Evolutionary conservation across 1,140 invertebrate genomes (phyloP).

Genomic region (Laupala kohalensis): DNA sequence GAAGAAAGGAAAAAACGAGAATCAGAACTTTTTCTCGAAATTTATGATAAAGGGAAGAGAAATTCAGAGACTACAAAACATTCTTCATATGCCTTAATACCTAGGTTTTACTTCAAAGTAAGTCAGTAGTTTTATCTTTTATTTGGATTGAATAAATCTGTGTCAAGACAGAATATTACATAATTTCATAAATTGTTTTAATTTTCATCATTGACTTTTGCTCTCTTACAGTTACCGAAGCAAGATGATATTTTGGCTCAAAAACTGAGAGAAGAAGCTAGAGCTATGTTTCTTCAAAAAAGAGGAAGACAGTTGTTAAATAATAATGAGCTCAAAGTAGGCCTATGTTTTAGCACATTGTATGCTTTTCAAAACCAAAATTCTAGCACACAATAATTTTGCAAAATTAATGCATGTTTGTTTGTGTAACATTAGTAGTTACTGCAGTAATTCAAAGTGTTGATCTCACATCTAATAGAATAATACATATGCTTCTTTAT

Average conservation of each 20-base stretch:
- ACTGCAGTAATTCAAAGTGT: neutral
- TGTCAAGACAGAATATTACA: neutral
- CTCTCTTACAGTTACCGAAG: constrained; percentile 21
- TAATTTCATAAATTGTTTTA: neutral
- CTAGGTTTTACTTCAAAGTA: neutral
- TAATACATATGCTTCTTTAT: neutral
- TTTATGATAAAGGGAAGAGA: neutral
- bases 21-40: neutral
- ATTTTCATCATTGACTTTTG: neutral
- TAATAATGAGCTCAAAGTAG: constrained; percentile 70
- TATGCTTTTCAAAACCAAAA: neutral
- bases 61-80: neutral
- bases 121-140: neutral
- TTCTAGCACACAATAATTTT: neutral
- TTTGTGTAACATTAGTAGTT: neutral
- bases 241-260: constrained; percentile 61
- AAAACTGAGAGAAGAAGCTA: constrained; percentile 74
- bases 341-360: neutral
- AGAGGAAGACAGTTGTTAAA: constrained; percentile 69
- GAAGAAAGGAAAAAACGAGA: neutral
- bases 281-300: constrained; percentile 72
- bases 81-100: neutral
- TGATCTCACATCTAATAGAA: neutral
- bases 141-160: neutral
- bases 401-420: neutral